Conservation (phyloP, 2,113 vertebrate genomes). For the Picathartes gymnocephalus region DNA sequence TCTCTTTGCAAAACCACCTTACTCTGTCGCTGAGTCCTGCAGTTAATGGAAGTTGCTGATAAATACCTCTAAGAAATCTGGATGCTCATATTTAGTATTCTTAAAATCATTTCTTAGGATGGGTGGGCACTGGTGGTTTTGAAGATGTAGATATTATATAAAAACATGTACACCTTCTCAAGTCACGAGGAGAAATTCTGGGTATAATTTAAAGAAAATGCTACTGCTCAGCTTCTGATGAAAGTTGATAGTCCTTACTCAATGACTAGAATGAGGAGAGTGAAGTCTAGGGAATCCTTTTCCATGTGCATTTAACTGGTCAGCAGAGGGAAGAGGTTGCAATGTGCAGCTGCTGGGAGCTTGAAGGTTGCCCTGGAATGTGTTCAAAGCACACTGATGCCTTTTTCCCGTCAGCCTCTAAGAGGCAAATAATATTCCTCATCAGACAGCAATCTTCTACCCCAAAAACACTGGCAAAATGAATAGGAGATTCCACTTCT, state of each 20-base stretch:
- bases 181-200: not conserved
- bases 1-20: not conserved
- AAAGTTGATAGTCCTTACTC: not conserved
- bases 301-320: not conserved
- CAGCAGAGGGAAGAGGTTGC: not conserved
- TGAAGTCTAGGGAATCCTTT: not conserved
- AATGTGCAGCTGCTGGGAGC: not conserved
- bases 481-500: not conserved
- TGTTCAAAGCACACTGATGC: rapidly evolving
- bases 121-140: not conserved
- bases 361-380: not conserved
- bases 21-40: not conserved
- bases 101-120: not conserved
- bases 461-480: not conserved
- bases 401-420: not conserved
- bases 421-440: not conserved
- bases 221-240: not conserved
- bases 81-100: not conserved
- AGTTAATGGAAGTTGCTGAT: not conserved
- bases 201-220: not conserved
- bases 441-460: not conserved
- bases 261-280: not conserved
- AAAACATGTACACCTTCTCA: not conserved
- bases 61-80: not conserved
- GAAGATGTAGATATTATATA: not conserved